phyloP scores from a whole-genome alignment of 2,888 invertebrate genomes.

The Cataglyphis altisquamis region DNA sequence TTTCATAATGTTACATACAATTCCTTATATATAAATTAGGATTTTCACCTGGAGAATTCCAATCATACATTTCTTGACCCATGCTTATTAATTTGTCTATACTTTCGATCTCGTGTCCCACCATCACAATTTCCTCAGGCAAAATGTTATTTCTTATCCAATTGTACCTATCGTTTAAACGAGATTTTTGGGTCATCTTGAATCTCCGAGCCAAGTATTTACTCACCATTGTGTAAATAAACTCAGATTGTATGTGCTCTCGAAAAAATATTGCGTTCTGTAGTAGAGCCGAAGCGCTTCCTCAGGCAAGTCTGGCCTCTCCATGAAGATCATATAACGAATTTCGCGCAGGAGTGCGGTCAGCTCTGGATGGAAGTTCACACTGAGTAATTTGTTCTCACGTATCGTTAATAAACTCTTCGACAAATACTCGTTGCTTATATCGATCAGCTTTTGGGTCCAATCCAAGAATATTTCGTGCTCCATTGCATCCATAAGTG shows the following conservation, averaged over 20 bases:
- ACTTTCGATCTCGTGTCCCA: slow-evolving; percentile 91
- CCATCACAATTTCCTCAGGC: slow-evolving; percentile 92
- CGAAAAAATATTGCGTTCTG: slow-evolving; percentile 90
- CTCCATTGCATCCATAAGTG: slow-evolving; percentile 89
- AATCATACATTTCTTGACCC: slow-evolving; percentile 91
- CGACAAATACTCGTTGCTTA: slow-evolving; percentile 89
- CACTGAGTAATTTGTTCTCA: slow-evolving; percentile 87
- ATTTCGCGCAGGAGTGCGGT: slow-evolving; percentile 93
- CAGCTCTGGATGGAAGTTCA: slow-evolving; percentile 91
- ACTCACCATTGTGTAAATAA: slow-evolving; percentile 81
- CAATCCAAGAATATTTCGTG: slow-evolving; percentile 90
- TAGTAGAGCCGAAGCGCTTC: slow-evolving; percentile 90
- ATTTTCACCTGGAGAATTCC: slow-evolving; percentile 92
- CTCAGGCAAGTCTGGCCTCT: slow-evolving; percentile 89
- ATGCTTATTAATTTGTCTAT: slow-evolving; percentile 91
- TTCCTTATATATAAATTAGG: not conserved
- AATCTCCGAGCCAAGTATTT: not conserved
- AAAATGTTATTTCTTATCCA: slow-evolving; percentile 91
- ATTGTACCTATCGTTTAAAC: slow-evolving; percentile 90
- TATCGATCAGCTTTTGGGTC: slow-evolving; percentile 89
- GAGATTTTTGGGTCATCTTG: not conserved
- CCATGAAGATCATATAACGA: slow-evolving; percentile 91
- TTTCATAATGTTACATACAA: not conserved
- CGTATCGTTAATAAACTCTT: slow-evolving; percentile 89
- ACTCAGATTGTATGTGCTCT: slow-evolving; percentile 83